Evolutionary conservation across 2,113 vertebrate species (phyloP), one percentile per base, ranked within the genome.

Genomic region (Nycticorax nycticorax): DNA sequence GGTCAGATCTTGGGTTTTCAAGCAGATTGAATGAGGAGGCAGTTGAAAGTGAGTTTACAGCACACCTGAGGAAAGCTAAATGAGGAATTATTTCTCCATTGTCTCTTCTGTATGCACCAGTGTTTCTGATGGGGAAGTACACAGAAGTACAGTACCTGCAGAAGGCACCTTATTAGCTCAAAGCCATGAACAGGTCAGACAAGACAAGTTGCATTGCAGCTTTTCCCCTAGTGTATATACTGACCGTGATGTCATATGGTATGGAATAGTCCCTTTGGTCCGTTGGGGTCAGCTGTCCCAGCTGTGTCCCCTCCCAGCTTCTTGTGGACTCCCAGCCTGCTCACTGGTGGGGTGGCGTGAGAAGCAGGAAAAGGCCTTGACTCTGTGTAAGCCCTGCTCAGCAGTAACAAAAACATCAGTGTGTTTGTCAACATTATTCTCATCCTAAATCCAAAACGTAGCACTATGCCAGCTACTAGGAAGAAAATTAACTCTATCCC

Each of bases 121-220:
- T 16, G 21, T 69, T 72, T 85, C 33, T 73, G 33, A 13, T 45
- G 37, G 32, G 8, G 16, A 75, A 68, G 45, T 53, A 24, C 12
- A 32, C 0, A 1, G 13, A 78, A 75, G 39, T 59, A 26, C 12
- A 26, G 9, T 18, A 55, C 6, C 7, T 62, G 16, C 5, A 27
- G 43, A 81, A 91, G 27, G 18, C 7, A 75, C 19, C 8, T 55
- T 32, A 14, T 37, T 63, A 82, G 19, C 53, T 75, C 10, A 23
- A 64, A 68, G 19, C 18, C 21, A 21, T 1, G 4, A 57, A 16
- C 5, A 67, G 16, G 9, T 87, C 68, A 91, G 47, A 37, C 19
- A 32, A 47, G 50, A 63, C 7, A 53, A 57, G 33, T 37, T 73
- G 20, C 0, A 0, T 8, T 62, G 30, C 30, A 59, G n/a, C 9